Conservation (phyloP, 2,113 vertebrate genomes). For the Meriones unguiculatus region DNA sequence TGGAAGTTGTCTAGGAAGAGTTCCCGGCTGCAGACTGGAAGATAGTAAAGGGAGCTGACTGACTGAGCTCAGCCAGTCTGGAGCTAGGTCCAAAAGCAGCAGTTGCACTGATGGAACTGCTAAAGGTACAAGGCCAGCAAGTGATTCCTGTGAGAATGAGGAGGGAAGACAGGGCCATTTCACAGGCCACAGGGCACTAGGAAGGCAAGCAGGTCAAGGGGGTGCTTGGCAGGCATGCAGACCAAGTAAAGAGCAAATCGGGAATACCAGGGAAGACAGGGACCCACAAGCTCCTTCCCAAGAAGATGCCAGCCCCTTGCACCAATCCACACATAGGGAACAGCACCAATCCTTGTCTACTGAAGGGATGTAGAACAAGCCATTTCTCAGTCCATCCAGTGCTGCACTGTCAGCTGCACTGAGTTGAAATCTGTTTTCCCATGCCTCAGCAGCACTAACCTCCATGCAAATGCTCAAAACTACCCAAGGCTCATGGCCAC, state of each 20-base stretch:
- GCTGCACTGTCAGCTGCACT: not conserved
- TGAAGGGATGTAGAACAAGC: not conserved
- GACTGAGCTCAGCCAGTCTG: not conserved
- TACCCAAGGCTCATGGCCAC: not conserved
- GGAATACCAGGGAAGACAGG: not conserved
- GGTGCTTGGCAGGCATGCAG: not conserved
- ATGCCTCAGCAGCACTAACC: not conserved
- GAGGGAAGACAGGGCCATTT: not conserved
- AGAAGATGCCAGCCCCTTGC: not conserved
- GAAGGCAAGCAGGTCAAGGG: not conserved
- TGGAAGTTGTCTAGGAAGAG: no score
- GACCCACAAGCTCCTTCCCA: not conserved
- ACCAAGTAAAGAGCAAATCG: not conserved
- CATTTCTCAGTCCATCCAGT: not conserved
- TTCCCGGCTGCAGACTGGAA: not conserved
- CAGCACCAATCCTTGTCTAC: not conserved
- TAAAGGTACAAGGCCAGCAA: not conserved
- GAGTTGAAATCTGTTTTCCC: not conserved
- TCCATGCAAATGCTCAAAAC: not conserved
- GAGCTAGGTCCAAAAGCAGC: not conserved
- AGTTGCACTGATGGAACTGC: accelerated
- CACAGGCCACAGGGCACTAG: not conserved
- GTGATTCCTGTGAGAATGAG: not conserved
- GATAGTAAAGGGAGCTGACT: not conserved
- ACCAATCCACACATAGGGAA: not conserved